Evolutionary conservation across 2,113 vertebrate genomes (phyloP).

Genomic region (Steatornis caripensis): DNA sequence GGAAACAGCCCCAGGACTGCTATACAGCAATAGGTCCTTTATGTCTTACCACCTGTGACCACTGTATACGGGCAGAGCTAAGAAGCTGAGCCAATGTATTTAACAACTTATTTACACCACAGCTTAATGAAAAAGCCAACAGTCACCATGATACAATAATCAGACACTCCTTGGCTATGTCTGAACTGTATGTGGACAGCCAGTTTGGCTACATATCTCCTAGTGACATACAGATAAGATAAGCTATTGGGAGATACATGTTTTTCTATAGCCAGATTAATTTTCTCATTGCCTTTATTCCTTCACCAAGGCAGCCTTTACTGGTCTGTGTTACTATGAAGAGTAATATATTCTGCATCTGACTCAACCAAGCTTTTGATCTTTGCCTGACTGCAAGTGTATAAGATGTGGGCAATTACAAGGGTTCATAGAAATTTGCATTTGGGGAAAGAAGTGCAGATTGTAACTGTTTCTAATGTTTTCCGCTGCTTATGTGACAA

Average conservation of each 20-base stretch:
- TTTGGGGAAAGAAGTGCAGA: conserved; percentile 61
- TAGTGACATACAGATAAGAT: background rate
- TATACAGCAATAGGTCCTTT: background rate
- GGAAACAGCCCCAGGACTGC: conserved; percentile 1
- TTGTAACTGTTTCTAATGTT: conserved; percentile 66
- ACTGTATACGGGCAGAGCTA: background rate
- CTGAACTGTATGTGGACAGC: background rate
- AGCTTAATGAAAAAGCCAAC: background rate
- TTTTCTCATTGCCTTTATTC: background rate
- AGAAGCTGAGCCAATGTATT: background rate
- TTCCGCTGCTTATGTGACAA: conserved; percentile 73
- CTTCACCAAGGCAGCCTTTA: background rate
- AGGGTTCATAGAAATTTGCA: conserved; percentile 10
- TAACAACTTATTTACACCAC: background rate
- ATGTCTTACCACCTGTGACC: conserved; percentile 11
- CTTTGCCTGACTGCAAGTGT: background rate
- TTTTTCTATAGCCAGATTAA: background rate
- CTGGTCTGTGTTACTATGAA: background rate
- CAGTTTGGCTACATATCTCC: background rate
- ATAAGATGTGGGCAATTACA: conserved; percentile 48
- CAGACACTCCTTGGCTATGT: background rate
- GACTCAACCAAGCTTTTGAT: conserved; percentile 22
- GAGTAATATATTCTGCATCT: background rate
- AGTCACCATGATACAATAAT: background rate
- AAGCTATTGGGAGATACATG: background rate